Conservation (phyloP, 2,113 vertebrate species). For the Chionis minor region DNA sequence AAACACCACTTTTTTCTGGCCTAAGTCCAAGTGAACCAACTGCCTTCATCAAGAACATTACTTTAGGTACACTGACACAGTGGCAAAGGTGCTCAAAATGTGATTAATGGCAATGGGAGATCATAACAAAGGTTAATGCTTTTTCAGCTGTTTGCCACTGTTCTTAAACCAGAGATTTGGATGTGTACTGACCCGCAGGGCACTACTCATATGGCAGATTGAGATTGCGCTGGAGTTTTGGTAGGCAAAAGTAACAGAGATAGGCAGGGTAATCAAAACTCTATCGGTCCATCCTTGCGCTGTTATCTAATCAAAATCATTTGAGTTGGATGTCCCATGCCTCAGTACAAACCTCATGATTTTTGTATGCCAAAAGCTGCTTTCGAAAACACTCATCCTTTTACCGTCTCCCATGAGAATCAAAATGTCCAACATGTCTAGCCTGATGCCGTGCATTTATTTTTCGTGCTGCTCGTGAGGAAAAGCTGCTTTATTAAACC, state of each 20-base stretch:
- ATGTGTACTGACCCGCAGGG: neutral
- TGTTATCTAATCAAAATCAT: neutral
- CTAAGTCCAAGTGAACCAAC: neutral
- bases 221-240: neutral
- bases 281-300: neutral
- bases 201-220: neutral
- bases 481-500: conserved; percentile 18
- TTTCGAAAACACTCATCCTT: conserved; percentile 16
- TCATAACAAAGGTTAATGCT: neutral
- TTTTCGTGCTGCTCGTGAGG: neutral
- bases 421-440: neutral
- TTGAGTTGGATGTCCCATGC: neutral
- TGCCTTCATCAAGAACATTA: neutral
- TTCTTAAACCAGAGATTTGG: neutral
- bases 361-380: conserved; percentile 24
- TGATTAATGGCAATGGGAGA: conserved; percentile 13
- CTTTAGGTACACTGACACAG: neutral
- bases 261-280: neutral
- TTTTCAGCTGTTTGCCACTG: neutral
- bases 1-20: neutral
- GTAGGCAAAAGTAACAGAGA: neutral
- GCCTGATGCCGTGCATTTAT: neutral
- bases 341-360: neutral
- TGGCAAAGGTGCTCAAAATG: neutral
- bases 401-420: neutral